Base-by-base conservation (phyloP, 92 coral and sea anemone species). In the Scolanthus callimorphus region DNA sequence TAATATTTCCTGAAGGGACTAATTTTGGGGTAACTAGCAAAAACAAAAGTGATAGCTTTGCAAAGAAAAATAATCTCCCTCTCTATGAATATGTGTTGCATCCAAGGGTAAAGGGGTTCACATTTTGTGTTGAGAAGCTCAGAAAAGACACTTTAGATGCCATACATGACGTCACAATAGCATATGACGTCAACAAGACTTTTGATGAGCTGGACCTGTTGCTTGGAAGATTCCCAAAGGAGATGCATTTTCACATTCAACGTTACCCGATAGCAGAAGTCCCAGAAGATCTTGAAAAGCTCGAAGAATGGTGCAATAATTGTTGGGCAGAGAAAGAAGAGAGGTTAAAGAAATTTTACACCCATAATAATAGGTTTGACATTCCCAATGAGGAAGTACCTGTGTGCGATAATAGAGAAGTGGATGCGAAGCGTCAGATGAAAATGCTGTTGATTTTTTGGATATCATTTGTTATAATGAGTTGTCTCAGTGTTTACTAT, bases 1-100 rank as follows among this genome's bases (percentile, higher is more conserved):
- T 94, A 44, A 53, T 94, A 19, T 94, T 94, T 48, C 99, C 99
- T 25, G 99, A 94, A 71, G 99, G 99, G 9, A 94, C 99, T 31
- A 81, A 94, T 55, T 59, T 78, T 13, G 84, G 70, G 47, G 71
- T 60, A 3, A 60, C 49, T 3, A 89, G 85, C 28, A 74, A 62
- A 68, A 26, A 26, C 21, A 89, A 81, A 70, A 94, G 99, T 34
- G 76, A 81, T 31, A 76, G 85, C 10, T 94, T 84, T 65, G 99
- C 99, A 26, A 65, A 62, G 63, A 94, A 94, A 69, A 88, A 94
- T 25, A 81, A 78, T 48, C 78, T 84, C 31, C 88, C 95, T 15
- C 25, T 31, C 2, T 94, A 88, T 67, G 89, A 89, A 20, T 77
- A 85, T 64, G 91, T 90, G 3, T 61, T 94, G n/a, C 99, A 94